Conservation (phyloP, 2,888 invertebrate genomes). For the Parthenolecanium corni region DNA sequence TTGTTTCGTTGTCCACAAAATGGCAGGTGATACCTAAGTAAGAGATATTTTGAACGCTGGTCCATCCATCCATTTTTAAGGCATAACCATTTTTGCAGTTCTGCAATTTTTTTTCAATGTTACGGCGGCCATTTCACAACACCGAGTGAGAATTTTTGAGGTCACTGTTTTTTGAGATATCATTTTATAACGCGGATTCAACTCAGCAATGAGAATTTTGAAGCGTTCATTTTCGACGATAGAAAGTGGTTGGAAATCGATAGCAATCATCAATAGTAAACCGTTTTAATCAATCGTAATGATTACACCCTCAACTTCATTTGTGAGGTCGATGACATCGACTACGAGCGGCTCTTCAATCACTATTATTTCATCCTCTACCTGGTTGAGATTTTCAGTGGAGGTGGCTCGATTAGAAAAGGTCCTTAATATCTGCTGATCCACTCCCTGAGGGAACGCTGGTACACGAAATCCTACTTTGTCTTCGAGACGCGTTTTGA, state of each 20-base stretch:
- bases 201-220: constrained; percentile 33
- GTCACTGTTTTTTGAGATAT: constrained; percentile 34
- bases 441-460: too few relatives aligned
- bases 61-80: constrained; percentile 5
- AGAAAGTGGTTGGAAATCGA: constrained; percentile 36
- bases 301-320: too few relatives aligned
- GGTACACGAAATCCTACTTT: too few relatives aligned
- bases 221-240: constrained; percentile 37
- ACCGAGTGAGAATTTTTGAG: background rate
- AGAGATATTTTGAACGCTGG: background rate
- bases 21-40: constrained; percentile 6
- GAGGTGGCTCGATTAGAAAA: too few relatives aligned
- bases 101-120: background rate
- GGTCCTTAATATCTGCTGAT: too few relatives aligned
- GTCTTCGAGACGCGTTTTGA: too few relatives aligned
- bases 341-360: too few relatives aligned
- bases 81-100: background rate
- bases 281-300: too few relatives aligned
- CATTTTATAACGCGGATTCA: constrained; percentile 35
- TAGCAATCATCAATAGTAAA: background rate
- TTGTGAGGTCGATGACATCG: too few relatives aligned
- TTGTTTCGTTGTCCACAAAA: background rate
- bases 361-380: too few relatives aligned
- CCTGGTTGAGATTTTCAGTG: too few relatives aligned
- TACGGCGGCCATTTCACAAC: background rate